These are phyloP conservation scores for Acleris sparsana DNA, from an alignment of 2,888 invertebrate species.

Conservation along the genomic window DNA sequence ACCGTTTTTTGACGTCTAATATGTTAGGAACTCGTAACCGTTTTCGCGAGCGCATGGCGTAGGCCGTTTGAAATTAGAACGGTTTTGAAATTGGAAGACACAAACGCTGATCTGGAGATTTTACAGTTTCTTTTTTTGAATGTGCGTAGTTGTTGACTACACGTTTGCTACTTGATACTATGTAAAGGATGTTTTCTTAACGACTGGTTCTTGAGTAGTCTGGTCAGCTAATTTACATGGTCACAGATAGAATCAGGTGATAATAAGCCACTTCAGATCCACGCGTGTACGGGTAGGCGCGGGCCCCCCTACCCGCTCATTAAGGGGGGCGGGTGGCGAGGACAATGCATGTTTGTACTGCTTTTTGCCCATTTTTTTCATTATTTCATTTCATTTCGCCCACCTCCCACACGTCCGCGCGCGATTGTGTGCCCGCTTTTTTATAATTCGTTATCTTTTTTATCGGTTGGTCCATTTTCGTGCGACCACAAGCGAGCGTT, in stretches of 20 bases:
- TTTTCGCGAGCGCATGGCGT: conserved; percentile 40
- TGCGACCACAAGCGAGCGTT: conserved; percentile 58
- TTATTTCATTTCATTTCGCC: conserved; percentile 84
- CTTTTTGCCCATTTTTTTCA: conserved; percentile 84
- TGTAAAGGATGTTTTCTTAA: neutral
- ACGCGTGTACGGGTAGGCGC: conserved; percentile 55
- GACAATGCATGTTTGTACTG: conserved; percentile 84
- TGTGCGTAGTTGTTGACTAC: neutral
- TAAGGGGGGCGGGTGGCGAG: conserved; percentile 71
- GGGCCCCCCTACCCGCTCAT: conserved; percentile 67
- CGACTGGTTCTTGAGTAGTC: neutral
- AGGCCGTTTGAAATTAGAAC: conserved; percentile 29
- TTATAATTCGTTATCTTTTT: conserved; percentile 84
- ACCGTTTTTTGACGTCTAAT: conserved; percentile 81
- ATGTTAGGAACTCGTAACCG: conserved; percentile 71
- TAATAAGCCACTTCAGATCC: conserved; percentile 78
- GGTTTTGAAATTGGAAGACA: conserved; percentile 25
- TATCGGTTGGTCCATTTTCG: conserved; percentile 83
- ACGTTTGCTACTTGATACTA: neutral
- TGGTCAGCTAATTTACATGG: conserved; percentile 20
- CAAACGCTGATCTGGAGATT: conserved; percentile 3
- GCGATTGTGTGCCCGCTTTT: conserved; percentile 82
- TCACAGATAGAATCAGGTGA: conserved; percentile 77
- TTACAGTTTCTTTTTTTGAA: neutral
- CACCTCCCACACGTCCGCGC: conserved; percentile 81